phyloP scores from a whole-genome alignment of 1,140 invertebrate genomes.

The Venturia canescens region DNA sequence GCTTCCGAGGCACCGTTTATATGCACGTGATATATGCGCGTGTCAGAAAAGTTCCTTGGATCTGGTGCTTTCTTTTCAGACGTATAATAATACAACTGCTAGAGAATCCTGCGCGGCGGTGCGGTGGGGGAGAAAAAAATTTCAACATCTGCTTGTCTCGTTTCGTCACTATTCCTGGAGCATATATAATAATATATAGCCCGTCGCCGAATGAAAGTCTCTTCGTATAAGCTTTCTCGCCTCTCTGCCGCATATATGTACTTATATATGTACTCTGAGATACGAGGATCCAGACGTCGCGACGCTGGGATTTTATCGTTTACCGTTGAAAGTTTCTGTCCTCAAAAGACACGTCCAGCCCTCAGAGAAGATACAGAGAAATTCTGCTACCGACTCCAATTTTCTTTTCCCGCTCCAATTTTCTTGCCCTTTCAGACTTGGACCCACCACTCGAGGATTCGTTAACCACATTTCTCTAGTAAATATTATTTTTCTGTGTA shows the following conservation, averaged over 20 bases:
- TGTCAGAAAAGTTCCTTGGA: slow-evolving; percentile 18
- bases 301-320: slow-evolving; percentile 24
- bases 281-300: slow-evolving; percentile 27
- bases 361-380: neutral
- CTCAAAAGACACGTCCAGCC: neutral
- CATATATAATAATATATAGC: neutral
- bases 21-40: neutral
- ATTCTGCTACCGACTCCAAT: neutral
- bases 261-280: slow-evolving; percentile 1
- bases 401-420: neutral
- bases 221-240: neutral
- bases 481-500: too few relatives aligned
- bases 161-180: slow-evolving; percentile 28
- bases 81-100: slow-evolving; percentile 5
- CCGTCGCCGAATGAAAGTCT: slow-evolving; percentile 20
- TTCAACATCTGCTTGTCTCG: slow-evolving; percentile 28
- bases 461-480: too few relatives aligned
- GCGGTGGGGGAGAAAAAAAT: slow-evolving; percentile 30
- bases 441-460: neutral
- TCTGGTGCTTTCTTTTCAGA: neutral
- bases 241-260: neutral
- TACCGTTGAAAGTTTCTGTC: slow-evolving; percentile 2
- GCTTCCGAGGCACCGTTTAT: neutral
- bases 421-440: neutral
- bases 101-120: slow-evolving; percentile 22